phyloP scores from a whole-genome alignment of 2,113 vertebrate species.

The Odocoileus hemionus region DNA sequence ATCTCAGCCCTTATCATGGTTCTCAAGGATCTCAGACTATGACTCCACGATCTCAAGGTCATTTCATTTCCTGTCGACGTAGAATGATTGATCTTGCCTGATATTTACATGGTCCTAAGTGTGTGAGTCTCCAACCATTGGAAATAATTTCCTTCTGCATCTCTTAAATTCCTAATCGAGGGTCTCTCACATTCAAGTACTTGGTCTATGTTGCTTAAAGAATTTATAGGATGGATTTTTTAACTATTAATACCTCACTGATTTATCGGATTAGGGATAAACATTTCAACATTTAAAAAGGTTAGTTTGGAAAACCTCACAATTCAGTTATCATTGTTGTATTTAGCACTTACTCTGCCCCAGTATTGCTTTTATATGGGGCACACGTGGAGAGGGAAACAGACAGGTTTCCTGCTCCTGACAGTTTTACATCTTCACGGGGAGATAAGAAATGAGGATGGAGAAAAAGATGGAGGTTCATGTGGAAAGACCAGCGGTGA shows the following conservation, averaged over 20 bases:
- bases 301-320: not conserved
- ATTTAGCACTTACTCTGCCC: not conserved
- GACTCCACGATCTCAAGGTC: not conserved
- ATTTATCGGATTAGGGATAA: not conserved
- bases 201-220: not conserved
- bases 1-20: not conserved
- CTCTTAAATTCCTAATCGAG: not conserved
- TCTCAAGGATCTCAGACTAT: not conserved
- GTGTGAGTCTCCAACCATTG: not conserved
- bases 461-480: not conserved
- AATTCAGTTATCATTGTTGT: not conserved
- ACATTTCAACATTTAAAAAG: not conserved
- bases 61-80: not conserved
- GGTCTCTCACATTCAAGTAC: not conserved
- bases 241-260: not conserved
- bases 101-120: not conserved
- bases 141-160: not conserved
- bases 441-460: not conserved
- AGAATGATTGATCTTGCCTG: not conserved
- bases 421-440: rapidly evolving
- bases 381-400: rapidly evolving
- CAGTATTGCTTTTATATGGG: too few relatives aligned
- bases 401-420: not conserved
- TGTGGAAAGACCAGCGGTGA: not conserved
- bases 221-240: not conserved